Percentiles rank a stretch among this genome's conserved stretches.
Evolutionary conservation across 2,888 invertebrate species (phyloP).

Genomic region (Diaprepes abbreviatus): DNA sequence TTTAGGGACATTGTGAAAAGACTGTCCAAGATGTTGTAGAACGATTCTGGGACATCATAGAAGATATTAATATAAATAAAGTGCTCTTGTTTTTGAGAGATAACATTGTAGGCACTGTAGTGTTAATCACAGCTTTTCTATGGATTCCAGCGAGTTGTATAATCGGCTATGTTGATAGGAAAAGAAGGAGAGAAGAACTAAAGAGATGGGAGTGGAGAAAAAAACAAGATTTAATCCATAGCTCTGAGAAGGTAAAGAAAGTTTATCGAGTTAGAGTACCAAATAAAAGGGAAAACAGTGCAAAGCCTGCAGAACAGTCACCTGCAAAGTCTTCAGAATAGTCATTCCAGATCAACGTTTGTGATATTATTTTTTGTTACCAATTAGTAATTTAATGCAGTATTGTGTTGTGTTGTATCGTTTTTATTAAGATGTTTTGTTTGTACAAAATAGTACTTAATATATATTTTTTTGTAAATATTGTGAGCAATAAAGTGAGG

Average conservation of each 20-base stretch:
- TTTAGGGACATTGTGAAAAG: constrained; percentile 92
- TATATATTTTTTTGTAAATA: constrained; percentile 17
- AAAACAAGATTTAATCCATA: constrained; percentile 80
- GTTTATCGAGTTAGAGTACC: constrained; percentile 75
- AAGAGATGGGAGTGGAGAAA: constrained; percentile 81
- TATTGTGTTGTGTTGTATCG: constrained; percentile 13
- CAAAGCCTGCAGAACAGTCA: constrained; percentile 29
- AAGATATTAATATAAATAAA: constrained; percentile 95
- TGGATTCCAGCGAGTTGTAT: constrained; percentile 97
- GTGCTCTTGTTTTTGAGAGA: constrained; percentile 90
- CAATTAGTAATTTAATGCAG: constrained; percentile 26
- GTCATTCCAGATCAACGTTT: constrained; percentile 27
- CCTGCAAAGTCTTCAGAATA: constrained; percentile 38
- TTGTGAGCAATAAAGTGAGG: constrained; percentile 17
- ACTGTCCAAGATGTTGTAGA: constrained; percentile 96
- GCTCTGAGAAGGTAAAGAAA: constrained; percentile 76
- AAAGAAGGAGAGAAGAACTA: constrained; percentile 78
- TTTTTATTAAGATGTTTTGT: constrained; percentile 16
- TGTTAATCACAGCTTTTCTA: constrained; percentile 89
- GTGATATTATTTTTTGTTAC: constrained; percentile 45
- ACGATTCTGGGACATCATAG: constrained; percentile 97
- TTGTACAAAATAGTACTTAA: constrained; percentile 7
- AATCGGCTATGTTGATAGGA: constrained; percentile 86
- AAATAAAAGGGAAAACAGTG: constrained; percentile 45
- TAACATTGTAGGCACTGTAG: constrained; percentile 94